A percentile compares a stretch with the other conserved stretches of the same genome.
These are phyloP conservation scores for Melanophora roralis DNA, from an alignment of 2,888 invertebrate species.

Conservation along the genomic window DNA sequence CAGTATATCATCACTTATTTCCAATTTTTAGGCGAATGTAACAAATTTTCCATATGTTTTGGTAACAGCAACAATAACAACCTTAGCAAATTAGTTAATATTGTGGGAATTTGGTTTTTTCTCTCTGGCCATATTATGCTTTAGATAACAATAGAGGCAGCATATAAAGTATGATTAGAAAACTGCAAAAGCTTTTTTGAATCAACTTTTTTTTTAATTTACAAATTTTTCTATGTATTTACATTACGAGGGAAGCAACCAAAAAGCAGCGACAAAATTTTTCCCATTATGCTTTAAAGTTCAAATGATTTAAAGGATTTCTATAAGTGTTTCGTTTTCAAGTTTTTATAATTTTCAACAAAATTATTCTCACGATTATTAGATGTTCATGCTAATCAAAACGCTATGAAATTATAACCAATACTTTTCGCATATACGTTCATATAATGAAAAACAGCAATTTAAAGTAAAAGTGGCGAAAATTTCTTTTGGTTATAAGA, in stretches of 20 bases:
- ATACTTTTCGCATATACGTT: too few relatives aligned
- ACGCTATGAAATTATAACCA: slow-evolving; percentile 33
- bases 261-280: too few relatives aligned
- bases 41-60: neutral
- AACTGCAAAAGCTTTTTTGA: neutral
- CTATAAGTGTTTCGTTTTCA: too few relatives aligned
- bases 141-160: slow-evolving; percentile 21
- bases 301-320: too few relatives aligned
- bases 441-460: neutral
- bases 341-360: too few relatives aligned
- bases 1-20: neutral
- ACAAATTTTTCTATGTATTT: neutral
- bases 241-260: too few relatives aligned
- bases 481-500: slow-evolving; percentile 23
- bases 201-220: neutral
- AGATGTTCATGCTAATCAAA: slow-evolving; percentile 36
- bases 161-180: neutral
- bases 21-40: neutral
- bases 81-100: slow-evolving; percentile 51
- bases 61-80: slow-evolving; percentile 34
- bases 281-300: too few relatives aligned
- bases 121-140: neutral
- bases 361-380: slow-evolving; percentile 50
- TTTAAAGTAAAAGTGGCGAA: slow-evolving; percentile 17
- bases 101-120: slow-evolving; percentile 45